Base-by-base conservation (phyloP, 2,888 invertebrate genomes). In the Glaucopsyche alexis region DNA sequence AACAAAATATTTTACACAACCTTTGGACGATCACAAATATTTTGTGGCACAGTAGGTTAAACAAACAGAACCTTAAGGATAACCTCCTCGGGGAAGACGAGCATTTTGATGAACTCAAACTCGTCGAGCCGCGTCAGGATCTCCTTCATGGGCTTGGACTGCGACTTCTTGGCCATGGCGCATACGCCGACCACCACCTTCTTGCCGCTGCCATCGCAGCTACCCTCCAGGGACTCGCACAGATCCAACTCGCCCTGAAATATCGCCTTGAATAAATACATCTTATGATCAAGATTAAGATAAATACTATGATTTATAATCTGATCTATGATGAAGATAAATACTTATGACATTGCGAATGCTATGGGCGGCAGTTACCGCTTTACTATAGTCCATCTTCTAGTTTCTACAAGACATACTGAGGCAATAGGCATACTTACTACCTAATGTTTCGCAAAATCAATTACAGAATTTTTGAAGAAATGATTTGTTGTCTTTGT, bases 91-190 rank as follows among this genome's bases (percentile, higher is more conserved):
- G 97, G 96, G 92, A 99, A 99, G 77, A 99, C 97, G 73, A 97
- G 94, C 91, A 98, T 97, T 93, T 97, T 97, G 83, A 99, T 97
- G 88, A 98, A 98, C 87, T 99, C 98, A 87, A 99, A 99, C 89
- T 99, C 99, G 82, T 98, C 97, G 74, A 99, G 95, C 52, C 99
- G 94, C 1, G 97, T 98, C 74, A 99, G 95, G 81, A 99, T 99
- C 91, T 99, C 99, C 85, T 97, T 97, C 99, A 99, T 99, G 14
- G 99, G 99, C 90, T 99, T 99, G 78, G 99, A 99, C 85, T 98
- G 97, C 52, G 99, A 98, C 91, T 99, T 99, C 93, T 99, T 99
- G 84, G 98, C 97, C 99, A 99, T 99, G 79, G 99, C 99, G 94
- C 99, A 99, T 75, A 99, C 97, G 77, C 99, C 99, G 81, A 99